Percentiles rank a stretch among this genome's conserved stretches.
Conservation (phyloP, 2,888 invertebrate genomes). For the Amblyteles armatorius region DNA sequence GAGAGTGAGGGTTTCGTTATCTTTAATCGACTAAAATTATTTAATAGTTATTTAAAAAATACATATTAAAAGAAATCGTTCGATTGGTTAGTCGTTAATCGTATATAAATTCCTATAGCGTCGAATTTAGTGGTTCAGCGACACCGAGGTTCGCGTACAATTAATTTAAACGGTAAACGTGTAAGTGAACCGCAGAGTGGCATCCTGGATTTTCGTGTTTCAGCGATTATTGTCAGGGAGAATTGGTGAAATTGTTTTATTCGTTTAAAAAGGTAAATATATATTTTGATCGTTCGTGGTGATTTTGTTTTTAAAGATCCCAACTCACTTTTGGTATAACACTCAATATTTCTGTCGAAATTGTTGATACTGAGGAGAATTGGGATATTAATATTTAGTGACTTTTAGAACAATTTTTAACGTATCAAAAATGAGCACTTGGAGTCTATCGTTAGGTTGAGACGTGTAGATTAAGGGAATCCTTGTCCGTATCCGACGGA, state of each 20-base stretch:
- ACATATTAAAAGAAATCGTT: background rate
- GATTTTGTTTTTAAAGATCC: background rate
- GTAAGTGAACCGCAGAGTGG: conserved; percentile 48
- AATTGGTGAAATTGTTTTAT: conserved; percentile 8
- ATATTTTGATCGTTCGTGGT: background rate
- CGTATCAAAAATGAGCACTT: conserved; percentile 52
- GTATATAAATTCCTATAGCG: background rate
- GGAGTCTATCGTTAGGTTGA: conserved; percentile 35
- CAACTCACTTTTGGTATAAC: background rate
- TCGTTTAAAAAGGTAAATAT: conserved; percentile 51
- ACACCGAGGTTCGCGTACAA: background rate
- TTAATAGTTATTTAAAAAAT: background rate
- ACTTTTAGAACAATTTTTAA: background rate
- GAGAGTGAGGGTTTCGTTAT: background rate
- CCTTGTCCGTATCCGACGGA: conserved; percentile 22
- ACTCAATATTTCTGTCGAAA: background rate
- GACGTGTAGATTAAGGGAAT: conserved; percentile 7
- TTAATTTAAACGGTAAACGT: conserved; percentile 22
- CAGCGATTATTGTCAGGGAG: conserved; percentile 15
- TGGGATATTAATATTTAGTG: background rate
- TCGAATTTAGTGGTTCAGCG: conserved; percentile 29
- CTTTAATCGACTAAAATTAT: background rate
- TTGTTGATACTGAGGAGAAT: background rate
- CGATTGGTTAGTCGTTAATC: background rate
- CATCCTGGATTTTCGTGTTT: conserved; percentile 43